Evolutionary conservation across 2,113 vertebrate species (phyloP), one percentile per base, ranked within the genome.

Genomic region (Mus musculus): DNA sequence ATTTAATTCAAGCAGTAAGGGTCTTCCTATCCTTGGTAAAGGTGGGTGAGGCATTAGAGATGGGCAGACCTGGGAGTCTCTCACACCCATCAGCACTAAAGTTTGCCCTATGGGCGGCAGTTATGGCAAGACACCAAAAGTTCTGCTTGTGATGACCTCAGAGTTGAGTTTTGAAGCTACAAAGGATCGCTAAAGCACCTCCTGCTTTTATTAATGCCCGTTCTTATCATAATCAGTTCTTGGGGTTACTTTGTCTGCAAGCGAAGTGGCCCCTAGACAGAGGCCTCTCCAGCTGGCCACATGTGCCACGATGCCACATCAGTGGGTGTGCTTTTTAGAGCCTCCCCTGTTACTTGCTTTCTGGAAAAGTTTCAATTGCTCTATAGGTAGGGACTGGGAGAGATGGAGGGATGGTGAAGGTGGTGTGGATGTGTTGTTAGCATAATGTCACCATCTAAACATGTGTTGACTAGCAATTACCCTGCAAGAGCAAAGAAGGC

Each of bases 121-220:
- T 56, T 19, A 96, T 69, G 88, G 94, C 95, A 97, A 95, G 69
- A 11, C 80, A 97, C 97, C 97, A 98, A 96, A 1, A 87, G 73
- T 24, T 97, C 95, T 98, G 96, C 97, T 98, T 97, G 97, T 97
- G 93, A 97, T 97, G 97, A 97, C 94, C 97, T 80, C 96, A 97
- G 97, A 97, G 85, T 96, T 96, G 95, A 94, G 61, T 81, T 97
- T 97, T 97, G 96, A 96, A 97, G 77, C 91, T 97, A 96, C 97
- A 97, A 96, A 97, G 92, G 96, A 91, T 93, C 90, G 97, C 98
- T 97, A 97, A 98, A 85, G 95, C 96, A 98, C 96, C 92, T 30
- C 97, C 95, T 96, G 78, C 95, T 98, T 54, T 98, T 96, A 97
- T 97, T 97, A 97, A 97, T 98, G 94, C 91, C 95, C 86, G 97